Evolutionary conservation across 2,888 invertebrate species (phyloP).

Genomic region (Mesorhabditis spiculigera): DNA sequence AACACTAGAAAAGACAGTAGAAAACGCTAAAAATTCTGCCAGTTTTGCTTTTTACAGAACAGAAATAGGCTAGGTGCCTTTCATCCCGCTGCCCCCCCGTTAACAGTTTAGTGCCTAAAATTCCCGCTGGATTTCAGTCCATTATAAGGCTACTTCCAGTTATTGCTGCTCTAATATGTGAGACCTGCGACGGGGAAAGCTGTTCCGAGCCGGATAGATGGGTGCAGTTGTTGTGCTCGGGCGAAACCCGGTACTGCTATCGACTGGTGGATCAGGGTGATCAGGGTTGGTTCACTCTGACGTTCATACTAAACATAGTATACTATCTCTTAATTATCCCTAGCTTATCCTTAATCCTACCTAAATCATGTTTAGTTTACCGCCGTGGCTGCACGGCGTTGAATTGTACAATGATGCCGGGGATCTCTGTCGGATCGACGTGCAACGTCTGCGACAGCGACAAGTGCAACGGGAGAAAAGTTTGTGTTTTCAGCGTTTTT

Average conservation of each 20-base stretch:
- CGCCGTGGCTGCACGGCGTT: background rate
- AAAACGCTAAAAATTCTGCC: no score
- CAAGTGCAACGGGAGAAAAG: conserved; percentile 4
- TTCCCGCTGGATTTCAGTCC: no score
- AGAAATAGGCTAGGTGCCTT: no score
- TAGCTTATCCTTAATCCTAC: no score
- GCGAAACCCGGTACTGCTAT: background rate
- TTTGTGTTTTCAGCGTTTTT: background rate
- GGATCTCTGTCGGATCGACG: background rate
- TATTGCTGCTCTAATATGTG: background rate
- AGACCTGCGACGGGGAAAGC: background rate
- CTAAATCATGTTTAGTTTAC: background rate
- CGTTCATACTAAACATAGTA: background rate
- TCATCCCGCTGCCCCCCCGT: no score
- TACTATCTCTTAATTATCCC: no score
- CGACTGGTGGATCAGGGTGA: background rate
- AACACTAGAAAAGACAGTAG: no score
- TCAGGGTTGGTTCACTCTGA: background rate
- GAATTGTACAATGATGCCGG: background rate
- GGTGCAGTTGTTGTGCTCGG: background rate
- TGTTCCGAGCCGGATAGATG: background rate
- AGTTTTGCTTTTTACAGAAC: no score
- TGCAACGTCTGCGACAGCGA: conserved; percentile 6
- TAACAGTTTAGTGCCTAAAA: no score
- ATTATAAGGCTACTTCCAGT: background rate